These are phyloP conservation scores for Microplitis mediator DNA, from an alignment of 1,140 invertebrate species.

Conservation along the genomic window DNA sequence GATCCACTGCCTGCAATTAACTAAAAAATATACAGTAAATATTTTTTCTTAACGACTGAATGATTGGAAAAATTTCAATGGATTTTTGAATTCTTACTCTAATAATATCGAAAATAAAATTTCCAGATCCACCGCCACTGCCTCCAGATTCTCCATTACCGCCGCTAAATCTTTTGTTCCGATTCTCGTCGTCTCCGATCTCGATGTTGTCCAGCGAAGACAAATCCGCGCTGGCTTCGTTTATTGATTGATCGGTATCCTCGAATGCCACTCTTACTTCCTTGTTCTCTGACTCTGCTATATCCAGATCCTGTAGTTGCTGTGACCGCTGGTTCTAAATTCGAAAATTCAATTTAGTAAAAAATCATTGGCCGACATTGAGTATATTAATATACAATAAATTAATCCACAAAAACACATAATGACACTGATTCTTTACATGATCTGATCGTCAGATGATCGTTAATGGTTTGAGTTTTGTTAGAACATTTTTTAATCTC, in stretches of 20 bases:
- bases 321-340: conserved; percentile 2
- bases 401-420: neutral
- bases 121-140: conserved; percentile 77
- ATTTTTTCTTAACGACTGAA: neutral
- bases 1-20: conserved; percentile 68
- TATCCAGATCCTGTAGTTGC: conserved; percentile 55
- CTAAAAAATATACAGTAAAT: conserved; percentile 57
- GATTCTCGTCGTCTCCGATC: conserved; percentile 74
- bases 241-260: conserved; percentile 59
- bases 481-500: neutral
- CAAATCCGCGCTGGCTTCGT: conserved; percentile 61
- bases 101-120: conserved; percentile 86
- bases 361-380: too few relatives aligned
- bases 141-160: conserved; percentile 55
- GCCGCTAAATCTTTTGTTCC: conserved; percentile 77
- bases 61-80: too few relatives aligned
- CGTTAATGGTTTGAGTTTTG: neutral
- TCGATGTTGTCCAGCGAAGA: conserved; percentile 66
- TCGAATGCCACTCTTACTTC: conserved; percentile 69
- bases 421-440: too few relatives aligned
- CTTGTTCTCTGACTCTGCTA: conserved; percentile 68
- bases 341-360: too few relatives aligned
- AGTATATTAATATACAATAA: neutral
- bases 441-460: neutral
- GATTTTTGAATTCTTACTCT: conserved; percentile 68